Conservation (phyloP, 2,113 vertebrate genomes). For the Cygnus atratus region DNA sequence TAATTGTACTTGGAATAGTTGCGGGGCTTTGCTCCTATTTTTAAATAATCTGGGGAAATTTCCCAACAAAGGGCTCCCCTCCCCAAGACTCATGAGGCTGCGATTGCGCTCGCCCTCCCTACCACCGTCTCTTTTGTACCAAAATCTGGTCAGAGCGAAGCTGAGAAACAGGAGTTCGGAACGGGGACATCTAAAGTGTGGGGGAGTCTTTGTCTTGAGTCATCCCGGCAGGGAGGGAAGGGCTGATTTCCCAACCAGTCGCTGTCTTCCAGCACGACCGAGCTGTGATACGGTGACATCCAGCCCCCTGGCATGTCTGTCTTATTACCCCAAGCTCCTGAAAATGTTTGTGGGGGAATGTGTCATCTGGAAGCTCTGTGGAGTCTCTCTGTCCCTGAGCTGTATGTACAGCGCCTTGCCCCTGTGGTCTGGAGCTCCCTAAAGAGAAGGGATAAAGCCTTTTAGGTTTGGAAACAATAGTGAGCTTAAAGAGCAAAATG, state of each 20-base stretch:
- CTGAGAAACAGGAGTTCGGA: constrained; percentile 34
- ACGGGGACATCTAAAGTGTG: constrained; percentile 38
- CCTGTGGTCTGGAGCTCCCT: not conserved
- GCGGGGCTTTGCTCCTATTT: constrained; percentile 41
- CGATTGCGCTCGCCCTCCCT: not conserved
- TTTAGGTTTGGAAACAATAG: constrained; percentile 47
- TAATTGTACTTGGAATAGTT: constrained; percentile 24
- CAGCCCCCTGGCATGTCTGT: not conserved
- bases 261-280: constrained; percentile 19
- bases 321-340: not conserved
- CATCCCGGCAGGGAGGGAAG: constrained; percentile 50
- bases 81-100: not conserved
- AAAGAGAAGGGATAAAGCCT: constrained; percentile 20
- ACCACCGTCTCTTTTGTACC: not conserved
- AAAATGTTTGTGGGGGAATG: not conserved
- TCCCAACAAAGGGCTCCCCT: constrained; percentile 39
- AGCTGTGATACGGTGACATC: constrained; percentile 28
- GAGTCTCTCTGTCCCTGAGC: not conserved
- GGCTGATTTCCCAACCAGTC: constrained; percentile 41
- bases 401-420: not conserved
- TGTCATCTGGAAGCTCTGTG: not conserved
- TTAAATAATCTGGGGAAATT: constrained; percentile 26
- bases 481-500: constrained; percentile 37
- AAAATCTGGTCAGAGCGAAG: not conserved
- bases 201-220: constrained; percentile 62